Evolutionary conservation across 2,888 invertebrate species (phyloP).

Genomic region (Brachypalpus laphriformis): DNA sequence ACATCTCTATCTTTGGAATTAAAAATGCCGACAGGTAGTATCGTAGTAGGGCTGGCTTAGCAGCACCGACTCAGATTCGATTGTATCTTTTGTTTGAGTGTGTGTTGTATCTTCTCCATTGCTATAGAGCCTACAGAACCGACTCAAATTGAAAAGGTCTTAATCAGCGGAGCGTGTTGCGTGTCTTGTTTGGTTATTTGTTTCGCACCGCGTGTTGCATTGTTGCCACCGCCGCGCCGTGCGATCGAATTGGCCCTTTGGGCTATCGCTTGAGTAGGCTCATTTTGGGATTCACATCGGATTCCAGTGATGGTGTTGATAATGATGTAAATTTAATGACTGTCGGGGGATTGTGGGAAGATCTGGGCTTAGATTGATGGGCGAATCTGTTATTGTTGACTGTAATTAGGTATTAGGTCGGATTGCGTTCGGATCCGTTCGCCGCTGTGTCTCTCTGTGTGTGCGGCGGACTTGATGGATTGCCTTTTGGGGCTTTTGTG

Average conservation of each 20-base stretch:
- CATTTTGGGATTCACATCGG: slow-evolving; percentile 42
- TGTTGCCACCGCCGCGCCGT: too few relatives aligned
- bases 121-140: slow-evolving; percentile 7
- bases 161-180: slow-evolving; percentile 72
- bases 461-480: neutral
- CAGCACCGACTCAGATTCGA: slow-evolving; percentile 15
- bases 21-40: slow-evolving; percentile 39
- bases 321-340: slow-evolving; percentile 70
- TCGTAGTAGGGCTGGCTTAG: slow-evolving; percentile 30
- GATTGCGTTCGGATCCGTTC: neutral
- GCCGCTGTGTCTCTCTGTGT: neutral
- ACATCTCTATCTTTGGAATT: slow-evolving; percentile 38
- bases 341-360: slow-evolving; percentile 1
- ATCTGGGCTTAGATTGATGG: slow-evolving; percentile 47
- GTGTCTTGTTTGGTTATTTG: slow-evolving; percentile 56
- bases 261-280: slow-evolving; percentile 27
- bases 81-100: slow-evolving; percentile 64
- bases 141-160: slow-evolving; percentile 59
- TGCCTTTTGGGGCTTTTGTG: neutral
- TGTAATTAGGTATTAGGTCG: slow-evolving; percentile 56
- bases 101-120: slow-evolving; percentile 52
- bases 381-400: slow-evolving; percentile 42
- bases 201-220: slow-evolving; percentile 47
- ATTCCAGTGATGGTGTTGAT: slow-evolving; percentile 49
- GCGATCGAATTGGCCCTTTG: slow-evolving; percentile 38